These are phyloP conservation scores for Steromphala cineraria DNA, from an alignment of 2,888 invertebrate genomes.

Conservation along the genomic window DNA sequence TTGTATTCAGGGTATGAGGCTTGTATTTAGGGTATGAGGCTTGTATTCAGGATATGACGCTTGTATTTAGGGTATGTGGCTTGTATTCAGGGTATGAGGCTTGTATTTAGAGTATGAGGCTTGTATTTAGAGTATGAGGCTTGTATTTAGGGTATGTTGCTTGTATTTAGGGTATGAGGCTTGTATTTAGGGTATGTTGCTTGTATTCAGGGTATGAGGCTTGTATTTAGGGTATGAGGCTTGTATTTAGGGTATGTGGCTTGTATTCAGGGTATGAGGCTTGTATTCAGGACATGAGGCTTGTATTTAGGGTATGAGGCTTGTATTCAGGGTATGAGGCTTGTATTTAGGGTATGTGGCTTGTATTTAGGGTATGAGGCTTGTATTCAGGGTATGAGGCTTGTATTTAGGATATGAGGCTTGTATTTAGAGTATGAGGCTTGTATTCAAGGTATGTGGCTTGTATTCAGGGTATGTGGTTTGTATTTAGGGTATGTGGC, in stretches of 20 bases:
- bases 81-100: conserved; percentile 95
- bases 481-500: conserved; percentile 87
- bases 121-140: conserved; percentile 87
- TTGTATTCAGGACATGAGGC: too few species aligned
- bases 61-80: conserved; percentile 65
- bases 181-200: conserved; percentile 94
- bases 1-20: conserved; percentile 94
- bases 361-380: conserved; percentile 94
- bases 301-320: conserved; percentile 87
- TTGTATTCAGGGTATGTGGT: too few species aligned
- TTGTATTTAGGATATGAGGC: conserved; percentile 70
- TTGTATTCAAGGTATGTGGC: conserved; percentile 95
- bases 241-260: conserved; percentile 65
- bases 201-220: conserved; percentile 87
- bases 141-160: conserved; percentile 70
- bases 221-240: conserved; percentile 70
- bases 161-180: conserved; percentile 65
- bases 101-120: too few species aligned
- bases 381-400: conserved; percentile 87
- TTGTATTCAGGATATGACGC: conserved; percentile 70
- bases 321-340: conserved; percentile 70
- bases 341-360: conserved; percentile 65
- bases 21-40: conserved; percentile 87
- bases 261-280: conserved; percentile 95
- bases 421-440: conserved; percentile 65